These are phyloP conservation scores for Pitangus sulphuratus DNA, from an alignment of 2,797 vertebrate genomes.

Conservation along the genomic window DNA sequence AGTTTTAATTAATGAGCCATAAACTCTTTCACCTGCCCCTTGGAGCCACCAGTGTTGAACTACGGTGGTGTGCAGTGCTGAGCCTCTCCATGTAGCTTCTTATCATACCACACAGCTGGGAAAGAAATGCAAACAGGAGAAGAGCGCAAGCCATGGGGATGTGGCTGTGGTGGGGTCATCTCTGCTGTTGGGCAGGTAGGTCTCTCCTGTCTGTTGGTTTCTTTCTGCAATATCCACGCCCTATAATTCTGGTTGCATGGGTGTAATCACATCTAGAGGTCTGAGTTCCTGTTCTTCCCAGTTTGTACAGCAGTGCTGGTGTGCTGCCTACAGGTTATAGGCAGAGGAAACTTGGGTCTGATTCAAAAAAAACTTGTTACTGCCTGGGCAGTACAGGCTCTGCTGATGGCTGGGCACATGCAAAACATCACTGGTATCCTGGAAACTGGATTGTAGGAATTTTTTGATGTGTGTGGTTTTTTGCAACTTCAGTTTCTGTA, in stretches of 20 bases:
- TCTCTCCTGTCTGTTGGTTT: neutral
- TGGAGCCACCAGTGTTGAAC: neutral
- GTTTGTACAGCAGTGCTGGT: neutral
- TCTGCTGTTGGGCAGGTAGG: neutral
- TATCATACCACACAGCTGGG: neutral
- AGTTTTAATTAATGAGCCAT: neutral
- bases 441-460: neutral
- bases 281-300: neutral
- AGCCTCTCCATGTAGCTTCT: neutral
- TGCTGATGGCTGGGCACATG: neutral
- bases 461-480: neutral
- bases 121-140: neutral
- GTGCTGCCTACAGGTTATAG: neutral
- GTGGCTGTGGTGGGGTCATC: neutral
- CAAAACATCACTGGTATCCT: neutral
- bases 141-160: rapidly evolving
- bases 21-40: neutral
- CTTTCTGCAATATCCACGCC: neutral
- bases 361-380: neutral
- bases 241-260: neutral
- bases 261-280: neutral
- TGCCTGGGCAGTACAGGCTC: neutral
- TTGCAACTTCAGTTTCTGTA: neutral
- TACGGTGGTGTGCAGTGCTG: neutral
- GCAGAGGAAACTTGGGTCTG: neutral